Evolutionary conservation across 2,797 vertebrate genomes (phyloP), one percentile per base, ranked within the genome.

Genomic region (Trachops cirrhosus): DNA sequence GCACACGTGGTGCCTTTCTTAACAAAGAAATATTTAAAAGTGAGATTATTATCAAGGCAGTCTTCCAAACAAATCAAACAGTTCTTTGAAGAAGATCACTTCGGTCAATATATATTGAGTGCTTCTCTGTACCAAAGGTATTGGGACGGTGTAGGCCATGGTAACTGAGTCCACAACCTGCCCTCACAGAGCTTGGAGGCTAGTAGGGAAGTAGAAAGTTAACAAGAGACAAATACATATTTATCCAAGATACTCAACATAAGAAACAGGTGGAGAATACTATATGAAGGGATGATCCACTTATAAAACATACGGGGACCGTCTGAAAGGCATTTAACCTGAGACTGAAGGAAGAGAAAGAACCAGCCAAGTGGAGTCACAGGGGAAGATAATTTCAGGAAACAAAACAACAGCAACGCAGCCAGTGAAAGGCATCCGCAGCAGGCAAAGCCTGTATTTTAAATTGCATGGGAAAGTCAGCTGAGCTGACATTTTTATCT

Each of bases 21-120:
- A 93, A 5, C 0, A 57, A 88, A 92, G 26, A 48, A 59, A 73
- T 90, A 85, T 79, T 93, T 94, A 95, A 77, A 80, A 92, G 79
- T 48, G 14, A 59, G 44, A 5, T 15, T 37, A 26, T 84, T 37
- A 71, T 62, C 19, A 77, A 37, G 32, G 37, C 46, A 95, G 50
- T 32, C 77, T 46, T 73, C 50, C 39, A 91, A 95, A 91, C 79
- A 70, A 75, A 57, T 82, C 34, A 94, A 95, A 74, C 83, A 91
- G 80, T 39, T 74, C 59, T 96, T 90, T 64, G 77, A 95, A 93
- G 68, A 84, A 37, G 86, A 94, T 57, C 92, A 22, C 68, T 71
- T 73, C 37, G 79, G 19, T 86, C n/a, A 54, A 5, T 54, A 44
- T 64, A 6, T 80, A 79, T 54, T 90, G 71, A 78, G 5, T 57